Conservation (phyloP, 1,140 invertebrate species). For the Drosophila murphyi region DNA sequence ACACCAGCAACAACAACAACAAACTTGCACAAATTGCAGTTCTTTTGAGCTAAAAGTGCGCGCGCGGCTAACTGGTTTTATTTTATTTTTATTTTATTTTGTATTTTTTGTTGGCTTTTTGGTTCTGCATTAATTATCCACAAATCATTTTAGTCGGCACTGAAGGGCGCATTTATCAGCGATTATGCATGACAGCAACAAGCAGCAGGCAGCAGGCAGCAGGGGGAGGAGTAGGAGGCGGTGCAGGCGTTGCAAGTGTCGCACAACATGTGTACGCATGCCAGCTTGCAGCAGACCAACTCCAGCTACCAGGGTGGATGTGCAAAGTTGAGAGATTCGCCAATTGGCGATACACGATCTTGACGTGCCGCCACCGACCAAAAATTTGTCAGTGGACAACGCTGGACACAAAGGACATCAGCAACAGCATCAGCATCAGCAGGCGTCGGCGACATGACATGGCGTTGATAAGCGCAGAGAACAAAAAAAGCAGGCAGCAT, state of each 20-base stretch:
- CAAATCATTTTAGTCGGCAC: conserved; percentile 79
- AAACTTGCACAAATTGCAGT: conserved; percentile 68
- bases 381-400: conserved; percentile 46
- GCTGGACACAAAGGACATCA: neutral
- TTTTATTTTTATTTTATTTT: conserved; percentile 17
- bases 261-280: conserved; percentile 68
- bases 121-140: conserved; percentile 79
- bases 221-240: neutral
- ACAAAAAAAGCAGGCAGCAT: conserved; percentile 19
- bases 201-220: neutral
- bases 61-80: conserved; percentile 62
- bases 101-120: conserved; percentile 28
- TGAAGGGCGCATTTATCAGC: conserved; percentile 79
- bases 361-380: conserved; percentile 47
- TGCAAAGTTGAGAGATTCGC: conserved; percentile 2
- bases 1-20: conserved; percentile 41
- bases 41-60: conserved; percentile 54
- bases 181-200: conserved; percentile 65
- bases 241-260: conserved; percentile 56
- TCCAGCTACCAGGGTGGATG: neutral
- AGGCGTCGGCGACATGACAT: conserved; percentile 73
- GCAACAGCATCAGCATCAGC: neutral
- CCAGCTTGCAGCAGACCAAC: conserved; percentile 16
- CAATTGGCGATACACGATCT: conserved; percentile 7
- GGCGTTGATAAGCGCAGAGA: conserved; percentile 60